Base-by-base conservation (phyloP, 2,797 vertebrate species). In the Platalea minor region DNA sequence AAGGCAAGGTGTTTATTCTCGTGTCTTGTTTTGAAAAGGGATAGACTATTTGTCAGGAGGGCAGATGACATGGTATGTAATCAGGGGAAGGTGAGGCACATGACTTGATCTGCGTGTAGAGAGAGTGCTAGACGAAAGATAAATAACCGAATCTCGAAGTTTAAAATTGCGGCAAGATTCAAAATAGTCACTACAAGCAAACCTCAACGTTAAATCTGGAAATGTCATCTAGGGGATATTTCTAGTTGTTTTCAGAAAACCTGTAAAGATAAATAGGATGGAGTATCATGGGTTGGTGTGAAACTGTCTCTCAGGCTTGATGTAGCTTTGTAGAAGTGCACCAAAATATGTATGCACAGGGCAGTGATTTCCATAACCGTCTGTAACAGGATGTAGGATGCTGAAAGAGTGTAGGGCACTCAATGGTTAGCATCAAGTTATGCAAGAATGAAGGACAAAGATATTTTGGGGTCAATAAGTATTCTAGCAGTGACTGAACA, bases 1-100 rank as follows among this genome's bases (percentile, higher is more conserved):
- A 65, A 65, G 73, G n/a, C 7, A 43, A 72, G 17, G 7, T 50
- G 28, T 39, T 64, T 82, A 23, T 7, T 54, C 13, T 33, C 68
- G 4, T 46, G 29, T 37, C 48, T 87, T 68, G 11, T 25, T 86
- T 73, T 65, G 54, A 43, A 60, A 85, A 37, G 19, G 23, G 11
- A 37, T 8, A 45, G 17, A 17, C 17, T 50, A 5, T 60, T 48
- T 37, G 4, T 56, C 7, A 60, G 24, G 16, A 81, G 11, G 35
- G 64, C 26, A 45, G 31, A 14, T 56, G 24, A 11, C 0, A 2
- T 28, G 13, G 8, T 59, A 43, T 9, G 9, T 50, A 59, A 45
- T 6, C 11, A 7, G 29, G 11, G 20, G 41, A 70, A 59, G 14
- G 29, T 0, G 3, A 72, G 21, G 15, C 4, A 1, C 3, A 9